Evolutionary conservation across 2,113 vertebrate species (phyloP).

Genomic region (Pomatostomus ruficeps): DNA sequence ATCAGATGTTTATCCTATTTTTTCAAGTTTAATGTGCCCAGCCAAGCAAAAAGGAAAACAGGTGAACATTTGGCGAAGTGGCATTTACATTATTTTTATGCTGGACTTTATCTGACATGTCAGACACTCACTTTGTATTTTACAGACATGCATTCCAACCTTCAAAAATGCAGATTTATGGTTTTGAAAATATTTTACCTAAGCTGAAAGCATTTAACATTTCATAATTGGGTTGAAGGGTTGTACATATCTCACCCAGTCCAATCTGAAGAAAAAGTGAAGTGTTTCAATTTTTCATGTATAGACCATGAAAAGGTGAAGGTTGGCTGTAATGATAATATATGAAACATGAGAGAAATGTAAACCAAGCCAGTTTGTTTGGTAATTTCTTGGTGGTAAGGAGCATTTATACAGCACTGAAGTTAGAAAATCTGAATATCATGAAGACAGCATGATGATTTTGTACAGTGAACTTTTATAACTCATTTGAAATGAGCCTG

Average conservation of each 20-base stretch:
- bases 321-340: neutral
- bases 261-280: constrained; percentile 18
- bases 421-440: constrained; percentile 47
- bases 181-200: neutral
- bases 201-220: neutral
- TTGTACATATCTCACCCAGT: neutral
- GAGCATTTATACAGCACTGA: constrained; percentile 1
- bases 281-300: constrained; percentile 1
- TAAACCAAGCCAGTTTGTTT: neutral
- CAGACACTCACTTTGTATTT: neutral
- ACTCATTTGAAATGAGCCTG: constrained; percentile 58
- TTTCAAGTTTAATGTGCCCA: neutral
- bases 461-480: constrained; percentile 39
- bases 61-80: neutral
- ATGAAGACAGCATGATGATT: constrained; percentile 6
- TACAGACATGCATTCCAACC: neutral
- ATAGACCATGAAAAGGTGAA: neutral
- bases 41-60: neutral
- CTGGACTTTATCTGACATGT: neutral
- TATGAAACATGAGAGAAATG: neutral
- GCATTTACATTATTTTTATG: constrained; percentile 19
- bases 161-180: constrained; percentile 11
- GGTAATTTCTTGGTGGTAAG: neutral
- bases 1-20: neutral
- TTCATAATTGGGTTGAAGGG: neutral